Base-by-base conservation (phyloP, 2,888 invertebrate genomes). In the Pandemis corylana region DNA sequence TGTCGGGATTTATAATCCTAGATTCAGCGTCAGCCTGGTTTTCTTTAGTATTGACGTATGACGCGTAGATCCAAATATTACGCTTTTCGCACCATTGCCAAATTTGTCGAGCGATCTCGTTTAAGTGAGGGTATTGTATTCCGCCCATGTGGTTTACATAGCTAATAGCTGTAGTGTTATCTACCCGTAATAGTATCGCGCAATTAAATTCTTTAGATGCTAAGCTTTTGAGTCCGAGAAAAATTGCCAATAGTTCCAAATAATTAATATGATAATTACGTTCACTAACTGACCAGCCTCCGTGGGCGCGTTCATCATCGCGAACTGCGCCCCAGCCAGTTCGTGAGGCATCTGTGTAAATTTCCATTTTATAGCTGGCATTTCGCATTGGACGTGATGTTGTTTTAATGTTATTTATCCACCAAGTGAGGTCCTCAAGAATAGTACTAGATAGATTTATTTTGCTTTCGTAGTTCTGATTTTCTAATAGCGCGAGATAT, bases 1-100 rank as follows among this genome's bases (percentile, higher is more conserved):
- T 75, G 42, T 75, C 75, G 2, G 69, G 46, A 15, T 76, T 61
- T 4, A 66, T 6, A 5, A n/a, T 66, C 4, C 72, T 15, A 5
- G 76, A 72, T 53, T 68, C 76, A 13, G 15, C 6, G 46, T 74
- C 74, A 0, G 74, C 74, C 12, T 13, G n/a, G 12, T 59, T 59
- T 20, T 59, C 59, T 28, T 20, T 59, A 7, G 53, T 56, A 56
- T 56, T 56, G 15, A 56, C n/a, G 7, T 56, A 56, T n/a, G 53
- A 56, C 15, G 59, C 59, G 4, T 20, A 20, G 3, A 59, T 5
- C 59, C 59, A 59, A 28, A 59, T 59, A 9, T 7, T 59, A 9
- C 59, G 20, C 59, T 59, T 12, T 20, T 59, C 59, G 59, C 59
- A 61, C 61, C 61, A 61, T 36, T 61, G 61, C 61, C 61, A 61